phyloP scores from a whole-genome alignment of 2,797 vertebrate genomes.

The Trichosurus vulpecula region DNA sequence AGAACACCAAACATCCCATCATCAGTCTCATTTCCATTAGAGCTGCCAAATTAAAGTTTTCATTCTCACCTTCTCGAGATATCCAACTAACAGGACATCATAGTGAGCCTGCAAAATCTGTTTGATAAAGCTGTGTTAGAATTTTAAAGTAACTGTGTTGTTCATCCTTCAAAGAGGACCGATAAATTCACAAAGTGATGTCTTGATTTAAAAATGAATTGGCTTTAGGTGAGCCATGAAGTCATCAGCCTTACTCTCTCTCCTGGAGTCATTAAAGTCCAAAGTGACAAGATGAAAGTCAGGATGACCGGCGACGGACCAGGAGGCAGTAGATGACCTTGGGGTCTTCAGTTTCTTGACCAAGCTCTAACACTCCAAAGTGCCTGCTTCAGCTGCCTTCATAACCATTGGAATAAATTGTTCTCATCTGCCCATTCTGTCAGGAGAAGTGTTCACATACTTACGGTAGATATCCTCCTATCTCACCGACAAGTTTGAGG shows the following conservation, averaged over 20 bases:
- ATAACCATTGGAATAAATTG: neutral
- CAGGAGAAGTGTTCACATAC: neutral
- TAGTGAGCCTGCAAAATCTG: neutral
- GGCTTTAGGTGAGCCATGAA: neutral
- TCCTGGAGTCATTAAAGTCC: neutral
- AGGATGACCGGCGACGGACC: neutral
- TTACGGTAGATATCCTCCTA: neutral
- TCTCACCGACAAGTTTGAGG: neutral
- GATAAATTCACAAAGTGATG: neutral
- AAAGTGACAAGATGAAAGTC: neutral
- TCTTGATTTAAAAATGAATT: neutral
- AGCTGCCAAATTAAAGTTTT: neutral
- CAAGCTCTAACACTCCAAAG: neutral
- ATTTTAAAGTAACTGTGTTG: neutral
- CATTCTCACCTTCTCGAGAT: neutral
- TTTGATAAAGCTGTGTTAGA: neutral
- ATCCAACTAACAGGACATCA: neutral
- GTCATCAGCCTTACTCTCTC: neutral
- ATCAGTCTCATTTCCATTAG: neutral
- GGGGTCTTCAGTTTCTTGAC: neutral
- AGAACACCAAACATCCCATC: neutral
- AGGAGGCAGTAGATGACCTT: neutral
- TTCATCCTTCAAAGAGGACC: neutral
- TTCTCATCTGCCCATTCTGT: neutral
- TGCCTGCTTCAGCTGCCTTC: neutral